A percentile compares a stretch with the other conserved stretches of the same genome.
Evolutionary conservation across 30 jellyfish, hydroid and myxozoan species (phyloP).

Genomic region (Hydra vulgaris): DNA sequence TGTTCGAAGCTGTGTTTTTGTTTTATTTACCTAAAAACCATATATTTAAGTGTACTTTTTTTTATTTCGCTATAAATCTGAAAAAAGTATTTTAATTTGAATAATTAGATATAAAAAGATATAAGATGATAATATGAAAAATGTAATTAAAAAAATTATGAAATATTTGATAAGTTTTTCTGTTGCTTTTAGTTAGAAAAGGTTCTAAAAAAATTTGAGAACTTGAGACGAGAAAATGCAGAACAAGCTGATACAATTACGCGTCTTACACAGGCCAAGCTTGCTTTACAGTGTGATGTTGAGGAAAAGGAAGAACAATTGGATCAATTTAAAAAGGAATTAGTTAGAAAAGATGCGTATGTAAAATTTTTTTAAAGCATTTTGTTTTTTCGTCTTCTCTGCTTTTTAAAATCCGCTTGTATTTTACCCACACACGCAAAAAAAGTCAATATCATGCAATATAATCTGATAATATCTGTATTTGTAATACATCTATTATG

Average conservation of each 20-base stretch:
- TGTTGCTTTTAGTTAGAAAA: slow-evolving; percentile 14
- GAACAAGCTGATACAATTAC: slow-evolving; percentile 5
- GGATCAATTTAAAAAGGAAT: slow-evolving; percentile 17
- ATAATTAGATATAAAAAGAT: background rate
- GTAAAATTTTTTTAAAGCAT: background rate
- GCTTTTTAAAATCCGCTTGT: background rate
- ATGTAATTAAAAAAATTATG: background rate
- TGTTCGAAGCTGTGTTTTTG: background rate
- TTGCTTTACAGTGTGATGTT: background rate
- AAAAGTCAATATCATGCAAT: background rate
- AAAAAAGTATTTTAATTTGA: background rate
- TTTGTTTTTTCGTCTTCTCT: background rate
- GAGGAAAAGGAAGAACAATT: slow-evolving; percentile 8
- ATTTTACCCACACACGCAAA: too few species aligned
- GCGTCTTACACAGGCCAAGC: slow-evolving; percentile 15
- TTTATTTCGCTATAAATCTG: background rate
- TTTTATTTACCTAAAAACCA: too few species aligned
- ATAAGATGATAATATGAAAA: too few species aligned
- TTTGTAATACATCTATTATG: too few species aligned
- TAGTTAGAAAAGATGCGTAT: slow-evolving; percentile 13
- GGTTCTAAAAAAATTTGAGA: slow-evolving; percentile 16
- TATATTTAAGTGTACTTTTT: slow-evolving; percentile 4
- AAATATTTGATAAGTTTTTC: background rate
- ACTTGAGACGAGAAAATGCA: slow-evolving; percentile 12
- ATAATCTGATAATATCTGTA: too few species aligned